phyloP scores from a whole-genome alignment of 2,797 vertebrate species.

The Pogoniulus pusillus region DNA sequence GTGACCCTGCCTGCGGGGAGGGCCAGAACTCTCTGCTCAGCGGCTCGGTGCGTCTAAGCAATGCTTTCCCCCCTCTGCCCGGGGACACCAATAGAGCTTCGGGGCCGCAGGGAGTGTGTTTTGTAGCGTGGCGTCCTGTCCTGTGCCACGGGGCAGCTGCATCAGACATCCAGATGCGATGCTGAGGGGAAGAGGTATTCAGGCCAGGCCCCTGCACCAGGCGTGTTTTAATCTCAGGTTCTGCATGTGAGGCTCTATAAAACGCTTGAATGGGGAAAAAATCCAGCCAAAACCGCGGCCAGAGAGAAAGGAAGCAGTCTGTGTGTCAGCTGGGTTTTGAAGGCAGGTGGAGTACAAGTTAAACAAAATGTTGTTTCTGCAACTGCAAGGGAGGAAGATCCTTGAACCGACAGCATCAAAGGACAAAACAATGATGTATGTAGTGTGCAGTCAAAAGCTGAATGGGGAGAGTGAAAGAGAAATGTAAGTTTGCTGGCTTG shows the following conservation, averaged over 20 bases:
- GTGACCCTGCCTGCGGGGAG: background rate
- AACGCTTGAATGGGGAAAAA: background rate
- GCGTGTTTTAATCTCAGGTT: background rate
- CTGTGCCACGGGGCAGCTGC: background rate
- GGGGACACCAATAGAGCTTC: background rate
- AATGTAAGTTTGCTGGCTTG: fast-evolving
- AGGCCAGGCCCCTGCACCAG: background rate
- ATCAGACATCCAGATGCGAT: background rate
- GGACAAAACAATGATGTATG: fast-evolving
- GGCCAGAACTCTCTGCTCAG: background rate
- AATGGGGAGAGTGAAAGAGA: background rate
- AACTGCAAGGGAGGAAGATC: fast-evolving
- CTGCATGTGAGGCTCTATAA: background rate
- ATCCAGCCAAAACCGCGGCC: background rate
- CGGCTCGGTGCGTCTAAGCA: background rate
- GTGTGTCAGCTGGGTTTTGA: background rate
- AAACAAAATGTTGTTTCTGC: background rate
- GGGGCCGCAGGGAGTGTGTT: no score
- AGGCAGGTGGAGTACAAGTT: background rate
- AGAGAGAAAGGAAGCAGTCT: background rate
- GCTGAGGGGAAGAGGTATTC: background rate
- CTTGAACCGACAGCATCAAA: background rate
- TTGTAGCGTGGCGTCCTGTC: background rate
- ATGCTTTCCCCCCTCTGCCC: no score
- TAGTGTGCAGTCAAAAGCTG: background rate